These are phyloP conservation scores for Pempheris klunzingeri DNA, from an alignment of 2,797 vertebrate species.

Conservation along the genomic window DNA sequence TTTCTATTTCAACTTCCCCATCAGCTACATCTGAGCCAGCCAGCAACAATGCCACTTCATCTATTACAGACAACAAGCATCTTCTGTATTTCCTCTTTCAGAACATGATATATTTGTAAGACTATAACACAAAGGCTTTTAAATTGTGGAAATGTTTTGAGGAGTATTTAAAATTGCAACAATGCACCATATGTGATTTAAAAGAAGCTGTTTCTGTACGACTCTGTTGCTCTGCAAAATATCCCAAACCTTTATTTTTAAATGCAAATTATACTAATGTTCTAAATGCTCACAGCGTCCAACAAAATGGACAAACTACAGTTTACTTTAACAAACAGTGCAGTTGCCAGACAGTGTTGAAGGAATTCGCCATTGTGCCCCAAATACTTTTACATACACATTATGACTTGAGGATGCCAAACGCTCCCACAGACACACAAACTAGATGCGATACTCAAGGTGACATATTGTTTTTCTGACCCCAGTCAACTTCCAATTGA, in stretches of 20 bases:
- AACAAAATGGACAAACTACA: neutral
- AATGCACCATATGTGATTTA: neutral
- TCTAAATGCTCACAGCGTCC: neutral
- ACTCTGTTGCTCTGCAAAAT: neutral
- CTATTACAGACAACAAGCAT: conserved; percentile 12
- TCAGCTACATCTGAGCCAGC: neutral
- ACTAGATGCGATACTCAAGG: conserved; percentile 7
- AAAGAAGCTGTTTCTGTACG: neutral
- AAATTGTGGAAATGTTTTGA: conserved; percentile 3
- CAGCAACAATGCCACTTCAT: neutral
- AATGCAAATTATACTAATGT: neutral
- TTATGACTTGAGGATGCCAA: conserved; percentile 49
- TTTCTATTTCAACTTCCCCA: neutral
- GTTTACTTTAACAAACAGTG: neutral
- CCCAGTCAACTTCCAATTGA: neutral
- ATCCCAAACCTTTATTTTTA: neutral
- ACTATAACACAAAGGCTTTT: neutral
- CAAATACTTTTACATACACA: conserved; percentile 18
- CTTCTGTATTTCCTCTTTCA: conserved; percentile 5
- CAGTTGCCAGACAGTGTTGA: neutral
- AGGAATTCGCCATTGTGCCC: conserved; percentile 27
- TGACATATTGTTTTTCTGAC: conserved; percentile 48
- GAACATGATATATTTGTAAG: neutral
- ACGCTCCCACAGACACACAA: neutral
- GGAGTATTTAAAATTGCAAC: neutral